Percentiles rank a stretch among this genome's conserved stretches.
phyloP scores from a whole-genome alignment of 2,113 vertebrate species.

The Elaphurus davidianus region DNA sequence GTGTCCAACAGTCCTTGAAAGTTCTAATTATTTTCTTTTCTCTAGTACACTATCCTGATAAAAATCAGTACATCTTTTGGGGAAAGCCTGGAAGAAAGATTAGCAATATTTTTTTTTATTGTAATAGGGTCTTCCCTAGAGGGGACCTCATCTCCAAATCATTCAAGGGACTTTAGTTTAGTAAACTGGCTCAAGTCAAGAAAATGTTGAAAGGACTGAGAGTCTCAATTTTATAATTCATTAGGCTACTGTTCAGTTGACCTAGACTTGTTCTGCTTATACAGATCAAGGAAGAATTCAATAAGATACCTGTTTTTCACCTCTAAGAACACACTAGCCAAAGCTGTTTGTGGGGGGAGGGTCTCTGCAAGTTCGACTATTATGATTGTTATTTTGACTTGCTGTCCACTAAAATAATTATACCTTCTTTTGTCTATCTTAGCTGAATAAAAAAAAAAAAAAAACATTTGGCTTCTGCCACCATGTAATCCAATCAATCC shows the following conservation, averaged over 20 bases:
- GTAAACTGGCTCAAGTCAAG: neutral
- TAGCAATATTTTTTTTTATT: neutral
- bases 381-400: neutral
- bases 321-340: neutral
- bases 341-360: accelerated
- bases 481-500: neutral
- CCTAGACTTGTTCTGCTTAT: neutral
- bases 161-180: neutral
- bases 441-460: neutral
- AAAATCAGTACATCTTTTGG: neutral
- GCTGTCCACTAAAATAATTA: neutral
- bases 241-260: neutral
- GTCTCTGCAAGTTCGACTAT: neutral
- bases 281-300: neutral
- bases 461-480: neutral
- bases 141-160: neutral
- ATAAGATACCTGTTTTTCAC: neutral
- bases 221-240: neutral
- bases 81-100: neutral
- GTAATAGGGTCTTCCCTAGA: neutral
- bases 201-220: neutral
- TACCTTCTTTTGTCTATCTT: neutral
- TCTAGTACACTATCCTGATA: neutral
- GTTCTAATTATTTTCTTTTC: neutral
- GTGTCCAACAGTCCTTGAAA: neutral